Percentiles rank a stretch among this genome's conserved stretches.
Evolutionary conservation across 2,113 vertebrate species (phyloP).

Genomic region (Leptocoma aspasia): DNA sequence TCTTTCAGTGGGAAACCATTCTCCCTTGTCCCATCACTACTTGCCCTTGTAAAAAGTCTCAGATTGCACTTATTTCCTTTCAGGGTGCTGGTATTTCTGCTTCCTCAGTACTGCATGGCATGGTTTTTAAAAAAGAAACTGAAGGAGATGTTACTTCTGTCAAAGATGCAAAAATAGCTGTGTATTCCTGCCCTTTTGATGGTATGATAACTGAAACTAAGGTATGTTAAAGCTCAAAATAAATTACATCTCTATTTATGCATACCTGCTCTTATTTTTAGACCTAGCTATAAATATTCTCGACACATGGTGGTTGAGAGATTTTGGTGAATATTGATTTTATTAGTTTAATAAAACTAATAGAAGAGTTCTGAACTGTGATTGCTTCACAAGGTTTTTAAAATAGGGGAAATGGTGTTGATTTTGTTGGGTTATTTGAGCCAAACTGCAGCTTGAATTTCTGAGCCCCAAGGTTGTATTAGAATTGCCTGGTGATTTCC

Average conservation of each 20-base stretch:
- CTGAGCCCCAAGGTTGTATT: background rate
- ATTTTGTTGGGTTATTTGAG: background rate
- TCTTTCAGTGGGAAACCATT: background rate
- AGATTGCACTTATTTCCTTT: background rate
- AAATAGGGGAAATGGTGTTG: background rate
- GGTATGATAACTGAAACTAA: constrained; percentile 96
- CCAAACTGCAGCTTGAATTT: background rate
- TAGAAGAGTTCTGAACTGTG: background rate
- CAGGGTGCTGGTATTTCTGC: constrained; percentile 89
- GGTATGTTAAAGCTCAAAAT: constrained; percentile 71
- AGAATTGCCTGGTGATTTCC: background rate
- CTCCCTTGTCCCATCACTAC: background rate
- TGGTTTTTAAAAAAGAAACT: constrained; percentile 98
- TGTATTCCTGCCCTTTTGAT: constrained; percentile 97
- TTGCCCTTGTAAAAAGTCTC: background rate
- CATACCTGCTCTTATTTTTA: constrained; percentile 11
- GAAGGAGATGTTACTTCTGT: constrained; percentile 94
- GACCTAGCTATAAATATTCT: background rate
- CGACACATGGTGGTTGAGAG: background rate
- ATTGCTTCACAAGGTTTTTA: background rate
- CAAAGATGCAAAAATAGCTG: constrained; percentile 93
- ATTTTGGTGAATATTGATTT: constrained; percentile 16
- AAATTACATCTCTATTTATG: background rate
- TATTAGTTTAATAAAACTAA: background rate
- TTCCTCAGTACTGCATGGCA: constrained; percentile 92